A percentile compares a stretch with the other conserved stretches of the same genome.
phyloP scores from a whole-genome alignment of 2,113 vertebrate species.

The Arenaria interpres region DNA sequence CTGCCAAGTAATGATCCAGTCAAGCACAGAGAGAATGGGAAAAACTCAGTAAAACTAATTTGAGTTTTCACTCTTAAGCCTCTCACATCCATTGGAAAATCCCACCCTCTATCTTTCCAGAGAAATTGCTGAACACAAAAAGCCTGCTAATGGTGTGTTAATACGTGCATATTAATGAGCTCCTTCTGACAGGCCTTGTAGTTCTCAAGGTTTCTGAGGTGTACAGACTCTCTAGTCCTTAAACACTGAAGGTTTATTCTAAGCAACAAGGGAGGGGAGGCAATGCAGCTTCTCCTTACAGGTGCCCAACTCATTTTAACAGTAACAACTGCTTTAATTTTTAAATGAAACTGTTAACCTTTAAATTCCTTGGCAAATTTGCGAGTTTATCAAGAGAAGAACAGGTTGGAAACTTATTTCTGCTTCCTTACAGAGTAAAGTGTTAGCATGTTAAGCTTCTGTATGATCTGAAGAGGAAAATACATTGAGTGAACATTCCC shows the following conservation, averaged over 20 bases:
- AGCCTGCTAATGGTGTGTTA: background rate
- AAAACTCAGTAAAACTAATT: background rate
- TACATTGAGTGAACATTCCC: background rate
- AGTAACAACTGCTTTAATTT: background rate
- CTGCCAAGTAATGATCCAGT: background rate
- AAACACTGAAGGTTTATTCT: background rate
- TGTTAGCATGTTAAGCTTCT: background rate
- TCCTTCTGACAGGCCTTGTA: background rate
- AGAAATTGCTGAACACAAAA: background rate
- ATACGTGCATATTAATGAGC: background rate
- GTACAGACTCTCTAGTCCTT: background rate
- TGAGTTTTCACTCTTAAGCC: background rate
- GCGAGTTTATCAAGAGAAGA: background rate
- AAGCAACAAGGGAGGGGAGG: background rate
- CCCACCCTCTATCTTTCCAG: background rate
- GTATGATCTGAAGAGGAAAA: background rate
- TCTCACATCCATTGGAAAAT: background rate
- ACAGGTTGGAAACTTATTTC: background rate
- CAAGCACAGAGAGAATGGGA: background rate
- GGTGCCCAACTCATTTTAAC: background rate
- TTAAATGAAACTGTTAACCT: background rate
- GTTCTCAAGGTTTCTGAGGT: background rate
- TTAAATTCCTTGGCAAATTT: background rate
- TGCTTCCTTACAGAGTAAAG: background rate
- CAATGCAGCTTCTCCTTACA: background rate